Percentiles rank a stretch among this genome's conserved stretches.
Conservation (phyloP, 53 echinoderm and acorn worm genomes). For the Zoroaster sp. region DNA sequence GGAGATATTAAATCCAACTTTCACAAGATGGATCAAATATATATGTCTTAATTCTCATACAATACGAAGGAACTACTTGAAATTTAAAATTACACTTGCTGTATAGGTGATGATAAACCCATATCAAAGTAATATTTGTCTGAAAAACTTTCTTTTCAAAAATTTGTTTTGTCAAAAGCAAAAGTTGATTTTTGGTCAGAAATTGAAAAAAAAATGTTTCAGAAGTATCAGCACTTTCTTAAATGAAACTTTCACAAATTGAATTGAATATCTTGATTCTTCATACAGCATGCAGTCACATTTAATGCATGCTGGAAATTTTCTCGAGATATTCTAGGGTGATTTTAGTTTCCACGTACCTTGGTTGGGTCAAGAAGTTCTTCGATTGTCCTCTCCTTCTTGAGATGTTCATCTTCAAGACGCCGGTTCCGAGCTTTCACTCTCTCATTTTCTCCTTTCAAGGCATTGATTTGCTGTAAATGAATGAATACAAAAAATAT, state of each 20-base stretch:
- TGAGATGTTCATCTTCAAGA: slow-evolving; percentile 91
- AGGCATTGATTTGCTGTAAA: slow-evolving; percentile 77
- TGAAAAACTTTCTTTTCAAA: background rate
- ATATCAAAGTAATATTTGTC: background rate
- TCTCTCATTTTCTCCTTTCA: slow-evolving; percentile 77
- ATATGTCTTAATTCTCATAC: background rate
- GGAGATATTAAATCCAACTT: background rate
- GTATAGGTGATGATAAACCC: too few species aligned
- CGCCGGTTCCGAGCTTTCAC: slow-evolving; percentile 85
- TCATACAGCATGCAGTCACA: background rate
- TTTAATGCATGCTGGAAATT: too few species aligned
- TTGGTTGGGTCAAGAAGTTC: slow-evolving; percentile 88
- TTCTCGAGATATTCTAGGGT: too few species aligned
- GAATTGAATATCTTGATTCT: background rate
- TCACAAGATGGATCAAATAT: background rate
- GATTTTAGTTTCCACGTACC: slow-evolving; percentile 42
- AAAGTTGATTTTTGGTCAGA: too few species aligned
- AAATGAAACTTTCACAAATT: too few species aligned
- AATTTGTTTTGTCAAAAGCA: too few species aligned
- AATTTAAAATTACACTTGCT: too few species aligned
- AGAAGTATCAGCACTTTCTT: background rate
- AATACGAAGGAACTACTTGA: background rate
- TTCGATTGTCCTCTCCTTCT: slow-evolving; percentile 95
- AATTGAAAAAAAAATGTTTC: too few species aligned
- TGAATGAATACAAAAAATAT: too few species aligned